Base-by-base conservation (phyloP, 2,888 invertebrate species). In the Meghimatium bilineatum region DNA sequence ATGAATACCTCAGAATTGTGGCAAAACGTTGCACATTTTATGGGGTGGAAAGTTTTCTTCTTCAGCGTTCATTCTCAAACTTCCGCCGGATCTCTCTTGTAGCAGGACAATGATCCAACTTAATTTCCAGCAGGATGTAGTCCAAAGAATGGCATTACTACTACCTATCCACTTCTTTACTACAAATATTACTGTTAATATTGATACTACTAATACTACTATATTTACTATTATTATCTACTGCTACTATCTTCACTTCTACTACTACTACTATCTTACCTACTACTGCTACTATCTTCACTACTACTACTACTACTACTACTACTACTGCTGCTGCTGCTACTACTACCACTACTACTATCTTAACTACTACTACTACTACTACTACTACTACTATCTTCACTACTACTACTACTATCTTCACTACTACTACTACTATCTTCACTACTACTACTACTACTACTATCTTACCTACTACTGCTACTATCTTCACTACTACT, bases 231-330 rank as follows among this genome's bases (percentile, higher is more conserved):
- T 5, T 71, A 26, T 36, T 38, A 26, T 36, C 38, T 71, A 26
- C 38, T 36, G 26, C 71, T 71, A 6, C 38, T 71, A 36, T 36
- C 38, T 26, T 36, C 32, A 29, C 56, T 69, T 20, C 69, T 71
- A 38, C 72, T 60, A 67, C 52, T 44, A 38, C 63, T 60, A 32
- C 52, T 77, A 38, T 23, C 38, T 6, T 36, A 38, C 23, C 71
- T 38, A 38, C 71, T 71, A 38, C 71, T 71, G 26, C 71, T 63
- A 63, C 63, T n/a, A 23, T 32, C 36, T 20, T 36, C 26, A 38
- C 71, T 71, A 38, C 71, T 71, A 26, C 36, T 71, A 38, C 38
- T 71, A 38, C 71, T 71, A 26, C 71, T 38, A 38, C 71, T 71
- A 38, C 71, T 38, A 38, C 71, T 71, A 38, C 71, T 71, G 3